phyloP scores from a whole-genome alignment of 2,888 invertebrate species.

The Pseudococcus jackbeardsleyi region DNA sequence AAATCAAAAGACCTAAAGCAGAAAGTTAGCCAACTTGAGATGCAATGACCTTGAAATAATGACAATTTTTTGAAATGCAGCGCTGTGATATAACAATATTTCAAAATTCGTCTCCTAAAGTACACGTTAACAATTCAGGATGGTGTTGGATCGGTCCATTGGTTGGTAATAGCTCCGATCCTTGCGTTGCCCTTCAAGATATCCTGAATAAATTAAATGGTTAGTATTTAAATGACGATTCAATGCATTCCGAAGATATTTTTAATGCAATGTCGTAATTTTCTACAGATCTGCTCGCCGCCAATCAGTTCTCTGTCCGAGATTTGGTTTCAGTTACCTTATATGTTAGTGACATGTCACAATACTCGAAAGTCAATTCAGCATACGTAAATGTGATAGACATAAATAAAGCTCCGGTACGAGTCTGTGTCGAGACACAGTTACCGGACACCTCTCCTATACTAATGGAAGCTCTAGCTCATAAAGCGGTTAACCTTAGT shows the following conservation, averaged over 20 bases:
- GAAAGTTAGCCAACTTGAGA: neutral
- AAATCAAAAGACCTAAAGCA: too few species aligned
- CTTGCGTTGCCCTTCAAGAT: constrained; percentile 77
- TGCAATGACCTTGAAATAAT: neutral
- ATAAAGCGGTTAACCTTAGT: constrained; percentile 69
- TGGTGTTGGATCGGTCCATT: constrained; percentile 90
- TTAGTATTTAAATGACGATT: constrained; percentile 69
- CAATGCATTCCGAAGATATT: neutral
- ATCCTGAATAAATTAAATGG: constrained; percentile 85
- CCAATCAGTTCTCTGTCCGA: constrained; percentile 73
- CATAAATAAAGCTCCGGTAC: constrained; percentile 85
- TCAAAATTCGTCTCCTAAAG: constrained; percentile 42
- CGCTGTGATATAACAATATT: constrained; percentile 62
- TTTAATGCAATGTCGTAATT: constrained; percentile 24
- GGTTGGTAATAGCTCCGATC: constrained; percentile 78
- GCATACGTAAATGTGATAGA: constrained; percentile 82
- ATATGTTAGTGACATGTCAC: constrained; percentile 85
- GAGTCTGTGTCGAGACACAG: constrained; percentile 88
- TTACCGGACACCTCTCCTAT: constrained; percentile 80
- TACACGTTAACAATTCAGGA: constrained; percentile 71
- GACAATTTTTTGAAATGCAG: constrained; percentile 8
- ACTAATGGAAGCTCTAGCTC: constrained; percentile 82
- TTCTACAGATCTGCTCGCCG: constrained; percentile 73
- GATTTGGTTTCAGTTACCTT: constrained; percentile 87
- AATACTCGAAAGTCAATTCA: constrained; percentile 83